These are phyloP conservation scores for Sebastes baramenuke DNA, from an alignment of 2,797 vertebrate species.

Conservation along the genomic window DNA sequence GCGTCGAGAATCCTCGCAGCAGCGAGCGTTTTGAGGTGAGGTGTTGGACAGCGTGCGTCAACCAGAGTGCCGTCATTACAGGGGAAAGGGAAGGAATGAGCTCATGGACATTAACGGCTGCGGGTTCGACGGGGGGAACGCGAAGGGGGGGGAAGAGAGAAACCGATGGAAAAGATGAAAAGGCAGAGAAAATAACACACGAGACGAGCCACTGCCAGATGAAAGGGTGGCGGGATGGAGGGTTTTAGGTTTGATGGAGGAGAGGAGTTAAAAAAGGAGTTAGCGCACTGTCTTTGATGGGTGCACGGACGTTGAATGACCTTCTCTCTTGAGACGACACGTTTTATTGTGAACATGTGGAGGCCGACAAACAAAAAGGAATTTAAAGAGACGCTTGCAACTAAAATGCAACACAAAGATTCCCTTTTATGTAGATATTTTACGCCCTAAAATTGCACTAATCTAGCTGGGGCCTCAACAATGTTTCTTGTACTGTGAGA, in stretches of 20 bases:
- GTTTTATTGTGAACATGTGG: constrained; percentile 37
- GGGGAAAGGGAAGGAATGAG: constrained; percentile 79
- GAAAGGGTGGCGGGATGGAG: constrained; percentile 67
- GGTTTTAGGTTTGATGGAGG: constrained; percentile 66
- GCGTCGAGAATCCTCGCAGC: constrained; percentile 31
- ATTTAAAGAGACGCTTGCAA: not conserved
- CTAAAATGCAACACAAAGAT: not conserved
- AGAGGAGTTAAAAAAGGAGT: constrained; percentile 68
- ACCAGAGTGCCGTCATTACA: constrained; percentile 72
- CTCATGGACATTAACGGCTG: constrained; percentile 78
- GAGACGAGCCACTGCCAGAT: constrained; percentile 69
- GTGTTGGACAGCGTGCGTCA: constrained; percentile 71
- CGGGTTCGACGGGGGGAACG: constrained; percentile 66
- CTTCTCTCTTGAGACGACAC: constrained; percentile 24
- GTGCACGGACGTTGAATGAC: constrained; percentile 55
- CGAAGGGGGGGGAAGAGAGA: constrained; percentile 35
- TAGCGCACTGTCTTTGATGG: constrained; percentile 64
- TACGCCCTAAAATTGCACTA: constrained; percentile 7
- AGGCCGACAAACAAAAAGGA: not conserved
- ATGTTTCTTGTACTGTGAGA: not conserved
- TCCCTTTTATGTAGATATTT: not conserved
- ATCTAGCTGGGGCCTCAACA: constrained; percentile 13
- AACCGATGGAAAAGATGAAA: constrained; percentile 80
- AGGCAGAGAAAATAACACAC: constrained; percentile 73
- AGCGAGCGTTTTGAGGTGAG: constrained; percentile 66